Evolutionary conservation across 1,140 invertebrate species (phyloP).

Genomic region (Drosophila kanapiae): DNA sequence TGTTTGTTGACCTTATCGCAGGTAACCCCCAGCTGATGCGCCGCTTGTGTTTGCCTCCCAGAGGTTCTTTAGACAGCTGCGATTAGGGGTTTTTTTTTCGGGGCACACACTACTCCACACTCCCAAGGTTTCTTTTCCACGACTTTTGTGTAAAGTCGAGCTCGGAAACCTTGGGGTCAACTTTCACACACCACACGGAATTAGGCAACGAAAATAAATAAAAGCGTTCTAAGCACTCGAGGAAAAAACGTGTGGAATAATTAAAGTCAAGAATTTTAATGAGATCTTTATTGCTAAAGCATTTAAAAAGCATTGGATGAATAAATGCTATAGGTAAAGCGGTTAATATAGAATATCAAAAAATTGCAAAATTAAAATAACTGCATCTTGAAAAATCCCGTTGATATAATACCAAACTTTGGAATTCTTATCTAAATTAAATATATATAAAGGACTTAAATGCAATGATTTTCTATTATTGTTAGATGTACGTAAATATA

Average conservation of each 20-base stretch:
- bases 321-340: not conserved
- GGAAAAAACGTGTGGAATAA: not conserved
- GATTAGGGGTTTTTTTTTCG: slow-evolving; percentile 5
- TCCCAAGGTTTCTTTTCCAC: slow-evolving; percentile 33
- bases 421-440: no score
- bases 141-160: slow-evolving; percentile 14
- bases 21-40: slow-evolving; percentile 25
- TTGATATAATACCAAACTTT: no score
- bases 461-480: no score
- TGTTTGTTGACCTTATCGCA: slow-evolving; percentile 42
- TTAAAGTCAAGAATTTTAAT: not conserved
- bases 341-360: no score
- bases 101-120: slow-evolving; percentile 11
- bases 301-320: not conserved
- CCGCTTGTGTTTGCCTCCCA: slow-evolving; percentile 24
- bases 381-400: no score
- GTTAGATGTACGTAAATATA: no score
- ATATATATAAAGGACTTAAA: no score
- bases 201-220: slow-evolving; percentile 22
- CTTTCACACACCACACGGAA: slow-evolving; percentile 34
- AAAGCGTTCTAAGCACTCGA: not conserved
- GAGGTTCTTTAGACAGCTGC: slow-evolving; percentile 66
- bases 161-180: slow-evolving; percentile 33
- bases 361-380: no score
- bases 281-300: not conserved